phyloP scores from a whole-genome alignment of 2,888 invertebrate genomes.

The Sialis fuliginosa region DNA sequence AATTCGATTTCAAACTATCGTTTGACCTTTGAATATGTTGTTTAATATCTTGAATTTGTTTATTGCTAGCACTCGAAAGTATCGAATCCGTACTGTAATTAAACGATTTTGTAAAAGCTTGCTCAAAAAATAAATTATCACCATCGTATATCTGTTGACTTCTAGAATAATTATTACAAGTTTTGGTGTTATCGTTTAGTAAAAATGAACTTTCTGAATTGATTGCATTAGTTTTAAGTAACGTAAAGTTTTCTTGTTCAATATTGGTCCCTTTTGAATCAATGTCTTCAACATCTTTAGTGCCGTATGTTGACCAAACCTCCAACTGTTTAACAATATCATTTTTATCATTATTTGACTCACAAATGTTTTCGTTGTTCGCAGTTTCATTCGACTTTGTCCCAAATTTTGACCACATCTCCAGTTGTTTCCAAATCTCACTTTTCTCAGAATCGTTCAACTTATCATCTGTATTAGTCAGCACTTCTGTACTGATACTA shows the following conservation, averaged over 20 bases:
- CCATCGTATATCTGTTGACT: neutral
- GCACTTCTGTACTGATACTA: neutral
- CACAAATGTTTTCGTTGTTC: no score
- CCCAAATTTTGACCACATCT: constrained; percentile 25
- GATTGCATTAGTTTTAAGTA: no score
- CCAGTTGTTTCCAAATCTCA: constrained; percentile 23
- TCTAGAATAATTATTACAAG: neutral
- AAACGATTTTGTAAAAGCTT: constrained; percentile 1
- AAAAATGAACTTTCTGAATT: neutral
- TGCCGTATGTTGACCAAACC: no score
- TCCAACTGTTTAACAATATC: neutral
- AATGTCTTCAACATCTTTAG: no score
- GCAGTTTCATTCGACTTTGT: constrained; percentile 11
- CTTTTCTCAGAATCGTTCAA: constrained; percentile 23
- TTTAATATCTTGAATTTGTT: no score
- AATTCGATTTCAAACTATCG: neutral
- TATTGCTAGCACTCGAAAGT: no score
- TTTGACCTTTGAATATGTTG: neutral
- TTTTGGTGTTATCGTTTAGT: neutral
- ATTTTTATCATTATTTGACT: neutral
- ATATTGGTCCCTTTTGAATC: no score
- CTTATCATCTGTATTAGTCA: constrained; percentile 14
- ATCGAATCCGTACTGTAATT: neutral
- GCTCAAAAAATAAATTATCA: constrained; percentile 1
- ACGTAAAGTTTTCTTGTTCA: no score